A percentile compares a stretch with the other conserved stretches of the same genome.
Conservation (phyloP, 2,797 vertebrate species). For the Gymnothorax reevesii region DNA sequence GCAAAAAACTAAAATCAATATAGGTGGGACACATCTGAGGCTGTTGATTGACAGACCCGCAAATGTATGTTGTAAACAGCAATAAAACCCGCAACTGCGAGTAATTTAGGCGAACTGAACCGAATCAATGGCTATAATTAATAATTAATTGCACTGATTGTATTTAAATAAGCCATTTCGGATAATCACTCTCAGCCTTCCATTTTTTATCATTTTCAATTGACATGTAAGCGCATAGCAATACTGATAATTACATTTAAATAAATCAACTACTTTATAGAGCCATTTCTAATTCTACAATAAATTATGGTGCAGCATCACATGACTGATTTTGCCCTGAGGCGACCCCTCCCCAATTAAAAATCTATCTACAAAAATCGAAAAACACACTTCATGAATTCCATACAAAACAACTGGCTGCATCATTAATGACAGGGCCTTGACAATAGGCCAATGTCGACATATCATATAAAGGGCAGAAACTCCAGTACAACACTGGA, state of each 20-base stretch:
- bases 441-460: neutral
- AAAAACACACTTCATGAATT: neutral
- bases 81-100: neutral
- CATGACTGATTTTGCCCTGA: neutral
- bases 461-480: neutral
- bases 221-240: neutral
- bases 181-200: neutral
- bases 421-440: neutral
- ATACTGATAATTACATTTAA: neutral
- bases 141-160: neutral
- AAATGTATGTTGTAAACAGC: too few relatives aligned
- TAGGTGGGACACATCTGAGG: neutral
- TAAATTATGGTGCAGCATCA: neutral
- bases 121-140: neutral
- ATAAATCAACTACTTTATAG: neutral
- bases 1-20: neutral
- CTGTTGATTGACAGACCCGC: neutral
- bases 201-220: neutral
- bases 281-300: neutral
- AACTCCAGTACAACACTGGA: neutral
- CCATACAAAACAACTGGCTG: neutral
- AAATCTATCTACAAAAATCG: neutral
- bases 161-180: neutral
- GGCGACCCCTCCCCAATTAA: neutral
- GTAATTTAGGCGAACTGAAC: neutral